Base-by-base conservation (phyloP, 2,113 vertebrate genomes). In the Oryzias melastigma region DNA sequence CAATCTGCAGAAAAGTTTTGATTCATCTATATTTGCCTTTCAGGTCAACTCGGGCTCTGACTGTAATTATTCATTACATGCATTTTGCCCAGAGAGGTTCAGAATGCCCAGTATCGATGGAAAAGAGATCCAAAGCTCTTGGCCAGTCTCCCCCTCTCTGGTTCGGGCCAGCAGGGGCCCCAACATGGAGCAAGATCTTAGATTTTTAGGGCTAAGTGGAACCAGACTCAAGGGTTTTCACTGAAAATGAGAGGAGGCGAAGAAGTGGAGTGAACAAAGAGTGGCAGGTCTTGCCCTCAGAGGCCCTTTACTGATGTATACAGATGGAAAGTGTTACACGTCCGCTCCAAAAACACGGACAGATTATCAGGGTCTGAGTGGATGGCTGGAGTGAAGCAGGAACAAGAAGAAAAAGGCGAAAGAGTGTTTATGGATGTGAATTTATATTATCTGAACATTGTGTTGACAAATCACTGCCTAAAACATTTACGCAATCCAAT, bases 251-350 rank as follows among this genome's bases (percentile, higher is more conserved):
- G 71, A 42, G 76, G 51, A 82, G 82, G 84, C 75, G 77, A 79
- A 82, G 77, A 56, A 14, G 75, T 50, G 67, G 65, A 52, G 62
- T 62, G 67, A 82, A 85, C 79, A 77, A 73, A 83, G 82, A 83
- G 83, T 67, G 78, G 70, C 81, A 80, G 65, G 66, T 69, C 66
- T 78, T 74, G 64, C 75, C 70, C 74, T 75, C 58, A 60, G 69
- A 90, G 63, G 82, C 65, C 47, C 73, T 68, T 55, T 48, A 80
- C 57, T 79, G 73, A 77, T 46, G 44, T 55, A 77, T 62, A 80
- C 89, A 91, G 73, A 84, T 90, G 89, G 88, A 83, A 90, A 77
- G 66, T 69, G 88, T 91, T 89, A 89, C 53, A 73, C 46, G 55
- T 58, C 67, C 75, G 75, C 84, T 88, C 79, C 65, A 55, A 57